Conservation (phyloP, 2,888 invertebrate species). For the Drosophila kanekoi region DNA sequence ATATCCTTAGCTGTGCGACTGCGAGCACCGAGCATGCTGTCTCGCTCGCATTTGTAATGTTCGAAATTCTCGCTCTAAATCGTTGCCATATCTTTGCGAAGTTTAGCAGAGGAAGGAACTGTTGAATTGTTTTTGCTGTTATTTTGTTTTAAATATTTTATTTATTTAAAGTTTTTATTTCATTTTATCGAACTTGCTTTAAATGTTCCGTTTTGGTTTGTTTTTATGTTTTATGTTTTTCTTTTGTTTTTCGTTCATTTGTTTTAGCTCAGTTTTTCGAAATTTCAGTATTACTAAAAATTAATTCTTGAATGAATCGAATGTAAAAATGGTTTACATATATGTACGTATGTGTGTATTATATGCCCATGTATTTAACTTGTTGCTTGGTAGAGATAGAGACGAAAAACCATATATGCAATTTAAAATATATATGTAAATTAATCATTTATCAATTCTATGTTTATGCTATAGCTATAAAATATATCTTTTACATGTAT, state of each 20-base stretch:
- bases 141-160: constrained; percentile 71
- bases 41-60: neutral
- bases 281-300: constrained; percentile 76
- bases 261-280: constrained; percentile 53
- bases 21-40: neutral
- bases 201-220: constrained; percentile 36
- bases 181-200: constrained; percentile 56
- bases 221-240: constrained; percentile 8
- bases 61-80: constrained; percentile 8
- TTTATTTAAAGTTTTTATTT: constrained; percentile 80
- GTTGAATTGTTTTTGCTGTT: neutral
- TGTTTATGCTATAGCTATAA: constrained; percentile 68
- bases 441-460: constrained; percentile 74
- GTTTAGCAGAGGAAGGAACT: neutral
- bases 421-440: constrained; percentile 66
- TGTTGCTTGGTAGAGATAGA: constrained; percentile 57
- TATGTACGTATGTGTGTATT: constrained; percentile 45
- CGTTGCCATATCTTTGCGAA: neutral
- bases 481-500: constrained; percentile 76
- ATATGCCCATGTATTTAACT: constrained; percentile 54
- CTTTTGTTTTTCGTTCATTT: constrained; percentile 6
- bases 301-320: constrained; percentile 77
- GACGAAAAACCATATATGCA: constrained; percentile 75
- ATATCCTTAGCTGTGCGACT: neutral
- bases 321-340: constrained; percentile 76